Evolutionary conservation across 2,113 vertebrate species (phyloP).

Genomic region (Sceloporus undulatus): DNA sequence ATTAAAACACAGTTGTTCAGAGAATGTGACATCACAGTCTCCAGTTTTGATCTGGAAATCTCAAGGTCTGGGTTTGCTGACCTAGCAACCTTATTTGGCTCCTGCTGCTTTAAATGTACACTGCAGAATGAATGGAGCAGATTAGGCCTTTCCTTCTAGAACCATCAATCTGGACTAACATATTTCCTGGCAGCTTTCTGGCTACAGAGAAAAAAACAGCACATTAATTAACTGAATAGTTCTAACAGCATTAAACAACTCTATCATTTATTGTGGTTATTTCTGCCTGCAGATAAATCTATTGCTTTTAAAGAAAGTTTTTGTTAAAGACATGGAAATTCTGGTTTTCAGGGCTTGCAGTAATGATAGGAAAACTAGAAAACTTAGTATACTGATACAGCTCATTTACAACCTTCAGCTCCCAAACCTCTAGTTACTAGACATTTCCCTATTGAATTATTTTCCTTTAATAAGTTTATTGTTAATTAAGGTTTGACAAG

Average conservation of each 20-base stretch:
- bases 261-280: background rate
- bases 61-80: too few relatives aligned
- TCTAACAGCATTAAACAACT: background rate
- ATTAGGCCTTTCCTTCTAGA: background rate
- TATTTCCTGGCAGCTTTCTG: background rate
- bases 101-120: too few relatives aligned
- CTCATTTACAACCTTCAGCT: background rate
- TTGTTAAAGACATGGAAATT: background rate
- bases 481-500: slow-evolving; percentile 5
- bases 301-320: background rate
- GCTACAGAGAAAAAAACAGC: background rate
- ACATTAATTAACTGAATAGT: background rate
- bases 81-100: too few relatives aligned
- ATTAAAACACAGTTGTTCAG: too few relatives aligned
- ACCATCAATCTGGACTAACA: background rate
- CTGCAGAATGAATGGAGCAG: background rate
- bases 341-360: background rate
- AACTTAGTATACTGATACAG: background rate
- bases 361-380: background rate
- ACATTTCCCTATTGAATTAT: background rate
- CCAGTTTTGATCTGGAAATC: too few relatives aligned
- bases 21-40: too few relatives aligned
- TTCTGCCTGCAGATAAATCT: background rate
- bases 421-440: background rate
- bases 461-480: background rate